Conservation (phyloP, 2,113 vertebrate species). For the Ascaphus truei region DNA sequence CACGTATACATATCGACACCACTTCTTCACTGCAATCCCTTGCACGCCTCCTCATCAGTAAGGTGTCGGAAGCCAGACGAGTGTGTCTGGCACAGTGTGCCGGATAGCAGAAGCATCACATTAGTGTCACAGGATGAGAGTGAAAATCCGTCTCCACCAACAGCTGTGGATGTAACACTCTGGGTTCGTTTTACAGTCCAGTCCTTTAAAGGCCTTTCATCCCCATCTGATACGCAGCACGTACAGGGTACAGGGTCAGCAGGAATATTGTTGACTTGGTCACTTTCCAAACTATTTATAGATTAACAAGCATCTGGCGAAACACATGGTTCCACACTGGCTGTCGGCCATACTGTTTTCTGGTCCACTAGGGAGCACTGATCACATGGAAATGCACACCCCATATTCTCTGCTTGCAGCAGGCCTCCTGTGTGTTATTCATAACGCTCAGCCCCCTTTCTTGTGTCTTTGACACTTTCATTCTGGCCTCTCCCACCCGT, state of each 20-base stretch:
- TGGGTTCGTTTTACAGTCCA: slow-evolving; percentile 9
- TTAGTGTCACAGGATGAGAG: slow-evolving; percentile 23
- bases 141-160: neutral
- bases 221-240: neutral
- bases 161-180: slow-evolving; percentile 22
- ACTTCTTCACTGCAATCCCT: neutral
- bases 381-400: neutral
- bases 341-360: neutral
- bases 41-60: neutral
- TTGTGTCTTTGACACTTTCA: too few species aligned
- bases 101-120: neutral
- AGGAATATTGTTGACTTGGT: slow-evolving; percentile 20
- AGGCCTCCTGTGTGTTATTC: too few species aligned
- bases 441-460: too few species aligned
- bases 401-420: too few species aligned
- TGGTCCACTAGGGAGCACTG: neutral
- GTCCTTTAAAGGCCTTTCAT: slow-evolving; percentile 18
- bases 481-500: too few species aligned
- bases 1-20: neutral
- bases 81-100: neutral
- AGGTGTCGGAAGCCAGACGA: slow-evolving; percentile 16
- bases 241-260: slow-evolving; percentile 3
- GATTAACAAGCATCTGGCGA: slow-evolving; percentile 22
- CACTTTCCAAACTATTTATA: slow-evolving; percentile 32
- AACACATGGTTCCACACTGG: slow-evolving; percentile 13